These are phyloP conservation scores for Cassiopea xamachana DNA, from an alignment of 30 jellyfish, hydroid and myxozoan genomes.

Conservation along the genomic window DNA sequence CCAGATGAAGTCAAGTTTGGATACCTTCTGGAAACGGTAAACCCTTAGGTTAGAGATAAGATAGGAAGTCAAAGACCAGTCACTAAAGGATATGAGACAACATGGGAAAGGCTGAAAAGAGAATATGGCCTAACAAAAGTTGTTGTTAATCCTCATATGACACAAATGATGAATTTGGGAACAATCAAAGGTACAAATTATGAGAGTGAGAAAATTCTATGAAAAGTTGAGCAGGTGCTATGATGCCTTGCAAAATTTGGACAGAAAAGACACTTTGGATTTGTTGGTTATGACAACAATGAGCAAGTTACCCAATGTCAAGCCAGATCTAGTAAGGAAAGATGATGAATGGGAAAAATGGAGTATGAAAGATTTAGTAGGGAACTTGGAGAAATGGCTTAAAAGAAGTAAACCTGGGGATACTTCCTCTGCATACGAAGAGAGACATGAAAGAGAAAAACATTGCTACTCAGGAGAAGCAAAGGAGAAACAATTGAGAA, in stretches of 20 bases:
- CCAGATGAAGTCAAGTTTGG: background rate
- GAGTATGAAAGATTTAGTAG: background rate
- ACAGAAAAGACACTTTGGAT: background rate
- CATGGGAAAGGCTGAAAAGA: background rate
- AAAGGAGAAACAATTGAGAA: background rate
- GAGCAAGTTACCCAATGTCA: no score
- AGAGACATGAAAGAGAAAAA: background rate
- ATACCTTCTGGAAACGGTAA: background rate
- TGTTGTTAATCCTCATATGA: background rate
- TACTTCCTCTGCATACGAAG: background rate
- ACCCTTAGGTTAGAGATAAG: background rate
- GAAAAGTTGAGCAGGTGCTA: background rate
- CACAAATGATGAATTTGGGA: background rate
- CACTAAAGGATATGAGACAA: background rate
- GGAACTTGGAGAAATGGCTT: background rate
- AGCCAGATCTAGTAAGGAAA: background rate
- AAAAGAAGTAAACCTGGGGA: background rate
- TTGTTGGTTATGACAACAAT: background rate
- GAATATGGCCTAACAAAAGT: background rate
- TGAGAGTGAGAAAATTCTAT: background rate
- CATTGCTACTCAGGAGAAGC: background rate
- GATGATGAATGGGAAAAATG: background rate
- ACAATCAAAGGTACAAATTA: background rate
- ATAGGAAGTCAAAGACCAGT: background rate
- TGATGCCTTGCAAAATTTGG: background rate